phyloP scores from a whole-genome alignment of 2,113 vertebrate species.

The Larimichthys polyactis region DNA sequence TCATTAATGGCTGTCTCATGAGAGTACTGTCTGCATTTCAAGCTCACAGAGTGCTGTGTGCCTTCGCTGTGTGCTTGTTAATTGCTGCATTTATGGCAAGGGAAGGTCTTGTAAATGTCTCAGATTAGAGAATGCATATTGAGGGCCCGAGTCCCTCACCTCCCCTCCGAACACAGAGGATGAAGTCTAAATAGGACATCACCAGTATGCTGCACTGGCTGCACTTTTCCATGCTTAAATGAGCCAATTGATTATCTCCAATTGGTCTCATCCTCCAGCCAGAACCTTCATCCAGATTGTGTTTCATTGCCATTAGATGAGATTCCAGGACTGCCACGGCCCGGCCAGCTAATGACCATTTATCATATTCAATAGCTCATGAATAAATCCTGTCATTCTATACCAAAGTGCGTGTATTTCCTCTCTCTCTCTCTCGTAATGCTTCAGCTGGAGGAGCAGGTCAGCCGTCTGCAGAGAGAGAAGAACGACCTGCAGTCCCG shows the following conservation, averaged over 20 bases:
- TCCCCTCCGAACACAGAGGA: constrained; percentile 39
- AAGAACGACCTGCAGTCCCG: constrained; percentile 97
- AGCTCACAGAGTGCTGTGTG: constrained; percentile 57
- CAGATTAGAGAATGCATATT: constrained; percentile 68
- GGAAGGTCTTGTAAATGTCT: constrained; percentile 74
- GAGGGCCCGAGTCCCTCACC: constrained; percentile 36
- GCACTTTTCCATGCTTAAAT: constrained; percentile 72
- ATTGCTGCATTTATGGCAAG: constrained; percentile 77
- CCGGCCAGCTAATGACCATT: constrained; percentile 73
- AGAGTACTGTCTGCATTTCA: constrained; percentile 68
- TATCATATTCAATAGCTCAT: constrained; percentile 79
- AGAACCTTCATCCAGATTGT: constrained; percentile 67
- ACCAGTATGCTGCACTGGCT: constrained; percentile 65
- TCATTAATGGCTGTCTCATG: constrained; percentile 73
- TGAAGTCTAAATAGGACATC: constrained; percentile 75
- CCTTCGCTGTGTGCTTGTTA: constrained; percentile 69
- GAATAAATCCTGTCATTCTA: constrained; percentile 68
- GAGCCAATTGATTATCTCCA: constrained; percentile 82
- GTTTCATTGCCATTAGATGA: constrained; percentile 74
- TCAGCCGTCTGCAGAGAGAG: constrained; percentile 95
- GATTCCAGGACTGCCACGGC: constrained; percentile 66
- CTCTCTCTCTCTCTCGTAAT: constrained; percentile 26
- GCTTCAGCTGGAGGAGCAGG: constrained; percentile 94
- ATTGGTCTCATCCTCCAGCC: constrained; percentile 76
- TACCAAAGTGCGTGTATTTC: constrained; percentile 31